phyloP scores from a whole-genome alignment of 2,888 invertebrate species.

The Macaria notata region DNA sequence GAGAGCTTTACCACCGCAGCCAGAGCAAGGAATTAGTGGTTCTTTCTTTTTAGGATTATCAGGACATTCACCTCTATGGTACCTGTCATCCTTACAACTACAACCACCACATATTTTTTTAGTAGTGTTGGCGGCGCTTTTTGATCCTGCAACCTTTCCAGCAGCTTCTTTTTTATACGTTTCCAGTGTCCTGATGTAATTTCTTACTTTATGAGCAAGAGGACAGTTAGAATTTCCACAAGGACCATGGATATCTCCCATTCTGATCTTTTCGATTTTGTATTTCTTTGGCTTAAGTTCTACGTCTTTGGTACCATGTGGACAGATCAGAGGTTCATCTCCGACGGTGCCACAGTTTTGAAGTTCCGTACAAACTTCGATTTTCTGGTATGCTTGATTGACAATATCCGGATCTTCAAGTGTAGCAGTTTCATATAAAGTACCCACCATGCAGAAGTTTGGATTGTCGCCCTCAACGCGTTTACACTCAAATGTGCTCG shows the following conservation, averaged over 20 bases:
- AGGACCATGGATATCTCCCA: slow-evolving; percentile 75
- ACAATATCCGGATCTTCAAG: slow-evolving; percentile 66
- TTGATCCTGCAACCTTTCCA: slow-evolving; percentile 40
- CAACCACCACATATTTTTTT: slow-evolving; percentile 67
- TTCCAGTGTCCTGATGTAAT: slow-evolving; percentile 65
- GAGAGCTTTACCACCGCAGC: slow-evolving; percentile 56
- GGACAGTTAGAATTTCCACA: slow-evolving; percentile 72
- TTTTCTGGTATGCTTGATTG: slow-evolving; percentile 50
- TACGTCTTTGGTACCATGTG: slow-evolving; percentile 34
- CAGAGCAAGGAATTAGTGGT: slow-evolving; percentile 42
- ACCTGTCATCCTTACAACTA: slow-evolving; percentile 67
- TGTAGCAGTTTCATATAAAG: slow-evolving; percentile 69
- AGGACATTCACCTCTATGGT: slow-evolving; percentile 64
- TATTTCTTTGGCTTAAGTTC: slow-evolving; percentile 48
- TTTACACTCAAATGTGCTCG: slow-evolving; percentile 70
- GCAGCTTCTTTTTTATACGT: slow-evolving; percentile 58
- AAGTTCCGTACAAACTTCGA: slow-evolving; percentile 69
- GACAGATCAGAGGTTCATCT: slow-evolving; percentile 41
- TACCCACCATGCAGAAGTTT: slow-evolving; percentile 72
- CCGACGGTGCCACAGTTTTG: slow-evolving; percentile 57
- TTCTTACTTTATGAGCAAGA: slow-evolving; percentile 69
- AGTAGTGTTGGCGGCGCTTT: slow-evolving; percentile 35
- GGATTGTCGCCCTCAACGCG: slow-evolving; percentile 67
- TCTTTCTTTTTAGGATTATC: slow-evolving; percentile 35
- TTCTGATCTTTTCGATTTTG: slow-evolving; percentile 64